phyloP scores from a whole-genome alignment of 1,140 invertebrate genomes.

The Atopsyche davidsoni region DNA sequence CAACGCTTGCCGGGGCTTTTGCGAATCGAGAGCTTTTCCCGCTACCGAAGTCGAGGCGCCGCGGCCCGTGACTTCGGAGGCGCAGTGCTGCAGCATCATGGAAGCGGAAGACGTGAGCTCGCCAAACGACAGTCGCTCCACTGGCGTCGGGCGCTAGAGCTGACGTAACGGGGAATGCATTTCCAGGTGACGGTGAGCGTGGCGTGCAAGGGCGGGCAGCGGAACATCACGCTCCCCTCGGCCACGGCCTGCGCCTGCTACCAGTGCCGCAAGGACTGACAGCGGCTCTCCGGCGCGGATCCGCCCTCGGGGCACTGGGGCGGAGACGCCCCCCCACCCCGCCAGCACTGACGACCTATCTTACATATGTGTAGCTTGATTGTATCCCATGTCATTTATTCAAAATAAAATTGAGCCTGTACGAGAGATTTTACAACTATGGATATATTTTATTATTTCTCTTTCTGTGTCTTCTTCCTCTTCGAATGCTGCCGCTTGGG shows the following conservation, averaged over 20 bases:
- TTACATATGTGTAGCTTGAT: no score
- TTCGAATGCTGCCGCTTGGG: no score
- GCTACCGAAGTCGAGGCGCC: constrained; percentile 56
- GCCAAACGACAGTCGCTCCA: neutral
- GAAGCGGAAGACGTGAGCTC: constrained; percentile 69
- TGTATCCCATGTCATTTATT: no score
- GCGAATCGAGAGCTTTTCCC: constrained; percentile 72
- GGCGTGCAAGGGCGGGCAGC: constrained; percentile 22
- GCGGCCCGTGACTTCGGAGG: constrained; percentile 75
- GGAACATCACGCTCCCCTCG: constrained; percentile 22
- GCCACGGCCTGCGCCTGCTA: constrained; percentile 27
- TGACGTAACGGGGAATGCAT: neutral
- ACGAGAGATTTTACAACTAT: no score
- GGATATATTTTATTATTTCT: no score
- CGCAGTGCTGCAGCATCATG: constrained; percentile 85
- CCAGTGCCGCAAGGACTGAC: constrained; percentile 28
- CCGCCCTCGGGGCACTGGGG: neutral
- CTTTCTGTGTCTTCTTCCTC: no score
- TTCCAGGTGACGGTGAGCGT: constrained; percentile 23
- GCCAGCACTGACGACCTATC: neutral
- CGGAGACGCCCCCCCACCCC: neutral
- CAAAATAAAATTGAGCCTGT: no score
- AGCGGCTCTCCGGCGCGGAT: no score
- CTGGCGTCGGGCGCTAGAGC: neutral
- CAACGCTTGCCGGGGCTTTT: constrained; percentile 81